A percentile compares a stretch with the other conserved stretches of the same genome.
phyloP scores from a whole-genome alignment of 1,140 invertebrate species.

The Drosophila triauraria region DNA sequence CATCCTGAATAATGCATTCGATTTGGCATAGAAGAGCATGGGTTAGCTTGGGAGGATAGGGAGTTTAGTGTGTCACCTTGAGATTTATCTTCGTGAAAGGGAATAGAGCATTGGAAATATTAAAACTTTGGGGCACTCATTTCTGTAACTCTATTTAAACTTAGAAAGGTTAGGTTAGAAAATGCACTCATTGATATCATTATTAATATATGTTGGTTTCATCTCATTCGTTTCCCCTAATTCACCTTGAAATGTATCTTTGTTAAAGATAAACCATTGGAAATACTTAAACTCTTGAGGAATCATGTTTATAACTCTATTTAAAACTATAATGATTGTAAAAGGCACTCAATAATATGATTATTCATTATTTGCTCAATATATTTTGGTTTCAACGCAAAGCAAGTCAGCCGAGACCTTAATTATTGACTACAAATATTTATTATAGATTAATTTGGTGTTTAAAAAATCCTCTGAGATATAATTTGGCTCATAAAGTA shows the following conservation, averaged over 20 bases:
- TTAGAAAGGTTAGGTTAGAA: too few species aligned
- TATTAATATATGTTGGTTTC: too few species aligned
- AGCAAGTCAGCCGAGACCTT: too few species aligned
- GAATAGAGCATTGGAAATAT: background rate
- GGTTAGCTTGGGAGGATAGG: background rate
- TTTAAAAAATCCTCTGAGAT: background rate
- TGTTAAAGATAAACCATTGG: background rate
- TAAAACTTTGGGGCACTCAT: background rate
- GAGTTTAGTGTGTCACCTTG: background rate
- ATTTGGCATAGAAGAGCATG: slow-evolving; percentile 1
- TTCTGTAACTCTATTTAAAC: background rate
- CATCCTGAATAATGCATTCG: slow-evolving; percentile 25
- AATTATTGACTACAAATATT: background rate
- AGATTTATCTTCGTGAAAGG: background rate
- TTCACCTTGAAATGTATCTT: background rate
- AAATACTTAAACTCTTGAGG: background rate
- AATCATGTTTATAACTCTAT: too few species aligned
- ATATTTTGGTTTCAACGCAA: background rate
- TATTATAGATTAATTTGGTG: background rate
- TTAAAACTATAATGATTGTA: background rate
- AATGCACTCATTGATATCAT: too few species aligned
- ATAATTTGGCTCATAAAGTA: too few species aligned
- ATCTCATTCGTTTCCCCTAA: too few species aligned
- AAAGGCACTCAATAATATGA: too few species aligned
- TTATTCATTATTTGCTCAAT: too few species aligned